These are phyloP conservation scores for Triplophysa tibetana DNA, from an alignment of 2,113 vertebrate genomes.

Conservation along the genomic window DNA sequence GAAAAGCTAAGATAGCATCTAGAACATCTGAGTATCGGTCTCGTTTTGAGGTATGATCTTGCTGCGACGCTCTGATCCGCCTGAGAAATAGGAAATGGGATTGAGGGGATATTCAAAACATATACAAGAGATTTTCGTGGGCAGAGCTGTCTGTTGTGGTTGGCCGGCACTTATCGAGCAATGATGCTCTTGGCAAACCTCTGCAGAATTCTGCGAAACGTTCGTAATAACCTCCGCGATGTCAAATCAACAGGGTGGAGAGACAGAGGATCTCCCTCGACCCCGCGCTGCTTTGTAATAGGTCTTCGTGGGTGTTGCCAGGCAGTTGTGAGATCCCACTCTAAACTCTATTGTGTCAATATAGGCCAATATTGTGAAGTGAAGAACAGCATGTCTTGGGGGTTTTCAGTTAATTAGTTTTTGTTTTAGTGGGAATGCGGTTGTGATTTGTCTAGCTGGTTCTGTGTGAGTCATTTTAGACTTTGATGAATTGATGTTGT, in stretches of 20 bases:
- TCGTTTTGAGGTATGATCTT: not conserved
- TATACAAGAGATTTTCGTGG: not conserved
- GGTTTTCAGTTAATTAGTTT: not conserved
- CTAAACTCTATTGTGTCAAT: not conserved
- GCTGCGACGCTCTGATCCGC: not conserved
- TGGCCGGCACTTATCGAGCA: conserved; percentile 27
- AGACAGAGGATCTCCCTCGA: not conserved
- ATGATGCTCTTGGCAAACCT: conserved; percentile 13
- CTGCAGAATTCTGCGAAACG: not conserved
- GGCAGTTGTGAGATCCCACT: not conserved
- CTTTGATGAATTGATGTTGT: not conserved
- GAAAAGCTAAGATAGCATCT: conserved; percentile 7
- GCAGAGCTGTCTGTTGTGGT: conserved; percentile 32
- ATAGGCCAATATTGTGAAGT: not conserved
- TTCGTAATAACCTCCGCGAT: not conserved
- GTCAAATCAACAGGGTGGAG: not conserved
- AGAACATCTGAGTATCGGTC: not conserved
- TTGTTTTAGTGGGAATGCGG: not conserved
- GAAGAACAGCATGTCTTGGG: not conserved
- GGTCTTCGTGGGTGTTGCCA: conserved; percentile 15
- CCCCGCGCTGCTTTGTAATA: not conserved
- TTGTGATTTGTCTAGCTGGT: not conserved
- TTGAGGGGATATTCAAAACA: conserved; percentile 33
- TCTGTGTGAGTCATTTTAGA: not conserved
- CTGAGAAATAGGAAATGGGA: conserved; percentile 16